phyloP scores from a whole-genome alignment of 2,888 invertebrate species.

The Rhaphigaster nebulosa region DNA sequence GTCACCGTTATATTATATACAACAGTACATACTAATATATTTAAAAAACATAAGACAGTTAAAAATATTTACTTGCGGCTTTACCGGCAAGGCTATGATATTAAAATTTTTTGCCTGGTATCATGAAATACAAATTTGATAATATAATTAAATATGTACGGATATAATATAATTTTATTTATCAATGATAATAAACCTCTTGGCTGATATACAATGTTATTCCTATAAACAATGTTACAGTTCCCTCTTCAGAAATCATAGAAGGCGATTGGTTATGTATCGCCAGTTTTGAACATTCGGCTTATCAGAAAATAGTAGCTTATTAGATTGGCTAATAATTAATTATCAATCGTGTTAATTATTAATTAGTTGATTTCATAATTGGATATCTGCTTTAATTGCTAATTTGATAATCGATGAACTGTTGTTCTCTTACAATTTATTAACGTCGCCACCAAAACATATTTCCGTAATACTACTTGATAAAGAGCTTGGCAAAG shows the following conservation, averaged over 20 bases:
- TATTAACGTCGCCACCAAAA: no score
- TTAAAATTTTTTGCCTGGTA: not conserved
- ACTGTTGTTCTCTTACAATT: no score
- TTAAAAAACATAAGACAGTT: not conserved
- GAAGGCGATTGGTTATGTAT: not conserved
- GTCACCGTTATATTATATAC: not conserved
- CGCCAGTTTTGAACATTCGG: not conserved
- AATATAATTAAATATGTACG: no score
- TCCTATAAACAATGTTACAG: not conserved
- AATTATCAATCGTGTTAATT: no score
- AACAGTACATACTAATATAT: not conserved
- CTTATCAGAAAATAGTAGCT: not conserved
- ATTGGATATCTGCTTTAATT: no score
- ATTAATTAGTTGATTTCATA: no score
- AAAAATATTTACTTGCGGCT: not conserved
- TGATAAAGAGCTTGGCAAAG: no score
- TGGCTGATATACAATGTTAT: not conserved
- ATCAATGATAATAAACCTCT: not conserved
- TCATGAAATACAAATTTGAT: not conserved
- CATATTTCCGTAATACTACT: no score
- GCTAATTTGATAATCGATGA: no score
- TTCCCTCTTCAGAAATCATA: not conserved
- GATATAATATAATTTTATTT: not conserved
- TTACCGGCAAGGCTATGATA: not conserved
- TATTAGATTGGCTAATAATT: no score